These are phyloP conservation scores for Trematocara nigrifrons DNA, from an alignment of 2,113 vertebrate species.

Conservation along the genomic window DNA sequence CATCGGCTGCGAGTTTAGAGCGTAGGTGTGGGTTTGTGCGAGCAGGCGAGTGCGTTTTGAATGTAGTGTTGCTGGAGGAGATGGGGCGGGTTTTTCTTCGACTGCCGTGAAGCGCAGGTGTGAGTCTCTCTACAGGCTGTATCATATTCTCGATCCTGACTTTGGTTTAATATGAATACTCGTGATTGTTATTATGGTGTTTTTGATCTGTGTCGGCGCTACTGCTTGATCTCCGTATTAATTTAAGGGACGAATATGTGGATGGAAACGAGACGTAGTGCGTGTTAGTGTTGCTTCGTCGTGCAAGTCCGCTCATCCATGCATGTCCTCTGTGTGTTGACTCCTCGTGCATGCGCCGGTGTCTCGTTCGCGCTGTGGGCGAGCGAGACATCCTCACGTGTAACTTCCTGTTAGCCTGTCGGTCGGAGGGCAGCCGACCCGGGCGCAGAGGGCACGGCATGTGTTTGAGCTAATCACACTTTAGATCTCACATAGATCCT, in stretches of 20 bases:
- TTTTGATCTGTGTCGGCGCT: conserved; percentile 12
- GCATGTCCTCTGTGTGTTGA: conserved; percentile 25
- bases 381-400: background rate
- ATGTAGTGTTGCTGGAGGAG: background rate
- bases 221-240: conserved; percentile 13
- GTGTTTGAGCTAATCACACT: background rate
- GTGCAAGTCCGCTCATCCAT: background rate
- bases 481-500: background rate
- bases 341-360: background rate
- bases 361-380: background rate
- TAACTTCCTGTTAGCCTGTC: background rate
- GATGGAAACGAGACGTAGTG: background rate
- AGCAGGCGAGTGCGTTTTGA: background rate
- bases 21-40: background rate
- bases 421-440: background rate
- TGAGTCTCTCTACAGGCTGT: conserved; percentile 32
- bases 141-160: conserved; percentile 31
- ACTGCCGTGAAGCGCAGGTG: conserved; percentile 20
- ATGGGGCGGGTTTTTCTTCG: background rate
- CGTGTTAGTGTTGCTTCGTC: background rate
- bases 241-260: conserved; percentile 12
- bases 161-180: conserved; percentile 45
- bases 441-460: background rate
- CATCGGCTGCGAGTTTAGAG: background rate
- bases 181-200: conserved; percentile 53